Percentiles rank a stretch among this genome's conserved stretches.
Conservation (phyloP, 1,140 invertebrate genomes). For the Whitmania pigra region DNA sequence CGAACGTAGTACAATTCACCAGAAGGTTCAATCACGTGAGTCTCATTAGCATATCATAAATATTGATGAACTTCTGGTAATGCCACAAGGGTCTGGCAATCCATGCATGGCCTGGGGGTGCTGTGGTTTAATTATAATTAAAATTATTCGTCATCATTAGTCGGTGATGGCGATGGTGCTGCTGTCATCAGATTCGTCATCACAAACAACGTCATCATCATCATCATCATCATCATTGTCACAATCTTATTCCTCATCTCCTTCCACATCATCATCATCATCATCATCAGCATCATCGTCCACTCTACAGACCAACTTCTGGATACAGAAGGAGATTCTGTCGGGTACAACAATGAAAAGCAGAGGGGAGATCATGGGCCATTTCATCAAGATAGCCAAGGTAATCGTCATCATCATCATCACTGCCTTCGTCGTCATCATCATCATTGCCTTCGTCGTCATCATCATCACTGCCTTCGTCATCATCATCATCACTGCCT, state of each 20-base stretch:
- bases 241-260: neutral
- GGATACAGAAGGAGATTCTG: slow-evolving; percentile 44
- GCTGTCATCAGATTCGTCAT: too few species aligned
- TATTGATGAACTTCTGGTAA: neutral
- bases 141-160: too few species aligned
- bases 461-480: too few species aligned
- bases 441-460: neutral
- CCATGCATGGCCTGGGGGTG: neutral
- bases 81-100: neutral
- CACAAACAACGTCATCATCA: neutral
- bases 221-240: slow-evolving; percentile 1
- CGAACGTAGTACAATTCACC: slow-evolving; percentile 86
- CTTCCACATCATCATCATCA: neutral
- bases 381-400: slow-evolving; percentile 82
- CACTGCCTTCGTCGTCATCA: neutral
- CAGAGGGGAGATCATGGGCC: slow-evolving; percentile 68
- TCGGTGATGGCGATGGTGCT: too few species aligned
- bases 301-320: slow-evolving; percentile 41
- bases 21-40: slow-evolving; percentile 82
- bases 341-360: slow-evolving; percentile 56
- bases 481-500: too few species aligned
- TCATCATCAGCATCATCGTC: slow-evolving; percentile 11
- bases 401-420: slow-evolving; percentile 27
- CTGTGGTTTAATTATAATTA: neutral
- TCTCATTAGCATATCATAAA: slow-evolving; percentile 28